Base-by-base conservation (phyloP, 2,797 vertebrate species). In the Tachyglossus aculeatus region DNA sequence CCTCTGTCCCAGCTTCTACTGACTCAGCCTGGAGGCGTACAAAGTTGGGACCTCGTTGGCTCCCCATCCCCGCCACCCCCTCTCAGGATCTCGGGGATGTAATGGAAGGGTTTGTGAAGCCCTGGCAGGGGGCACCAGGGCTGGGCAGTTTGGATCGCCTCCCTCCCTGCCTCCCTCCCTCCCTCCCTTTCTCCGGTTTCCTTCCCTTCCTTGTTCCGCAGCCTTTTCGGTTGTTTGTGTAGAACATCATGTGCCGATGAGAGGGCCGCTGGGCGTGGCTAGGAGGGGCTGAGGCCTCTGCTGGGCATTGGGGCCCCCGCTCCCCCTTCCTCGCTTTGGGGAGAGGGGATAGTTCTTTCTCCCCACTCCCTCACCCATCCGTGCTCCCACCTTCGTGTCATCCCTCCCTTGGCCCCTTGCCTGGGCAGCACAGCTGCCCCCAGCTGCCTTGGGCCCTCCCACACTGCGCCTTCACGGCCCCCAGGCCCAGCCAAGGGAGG, bases 211-310 rank as follows among this genome's bases (percentile, higher is more conserved):
- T 36, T 51, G 22, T 56, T 58, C 62, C 68, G 29, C 19, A 67
- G 57, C 65, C 31, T 77, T 68, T 74, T 53, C 56, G 31, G 39
- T 53, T 53, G 34, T 71, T 72, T 71, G 43, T 41, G 19, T 64
- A 71, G 54, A 55, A 57, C 27, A 51, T 11, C 16, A 3, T 68
- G 48, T 78, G 34, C 50, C 60, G 22, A 37, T 51, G 33, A 2
- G 34, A 65, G 47, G 76, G 44, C 25, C 51, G 31, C 3, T 41
- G 62, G 37, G 18, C 24, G 27, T 8, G 43, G 27, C 16, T n/a
- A 21, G 33, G n/a, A n/a, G n/a, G 44, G 25, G 32, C 59, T 36
- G 57, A 29, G 34, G 31, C 36, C 15, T 1, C 15, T 29, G 24
- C 18, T 13, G 44, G 44, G 15, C 11, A 15, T 25, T 19, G 25